Evolutionary conservation across 2,888 invertebrate genomes (phyloP).

Genomic region (Tenthredo mesomela): DNA sequence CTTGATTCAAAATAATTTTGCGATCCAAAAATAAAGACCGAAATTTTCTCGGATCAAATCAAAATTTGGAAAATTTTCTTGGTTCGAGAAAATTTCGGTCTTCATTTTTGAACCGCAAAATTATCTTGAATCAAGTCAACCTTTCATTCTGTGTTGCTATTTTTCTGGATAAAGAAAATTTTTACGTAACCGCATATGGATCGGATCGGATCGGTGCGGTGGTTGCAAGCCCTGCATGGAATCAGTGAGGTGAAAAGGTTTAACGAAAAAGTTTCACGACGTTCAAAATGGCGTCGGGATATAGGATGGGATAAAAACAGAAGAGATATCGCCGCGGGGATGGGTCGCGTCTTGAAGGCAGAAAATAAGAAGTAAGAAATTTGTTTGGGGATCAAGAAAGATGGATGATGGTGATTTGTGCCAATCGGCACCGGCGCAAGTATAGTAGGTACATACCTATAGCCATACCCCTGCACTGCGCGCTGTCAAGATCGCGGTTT

Average conservation of each 20-base stretch:
- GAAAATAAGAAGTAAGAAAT: constrained; percentile 46
- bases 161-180: neutral
- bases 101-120: too few relatives aligned
- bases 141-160: neutral
- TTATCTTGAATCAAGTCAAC: too few relatives aligned
- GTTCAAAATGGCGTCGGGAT: constrained; percentile 33
- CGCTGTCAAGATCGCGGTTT: neutral
- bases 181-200: neutral
- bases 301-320: constrained; percentile 34
- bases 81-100: too few relatives aligned
- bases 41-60: too few relatives aligned
- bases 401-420: constrained; percentile 44
- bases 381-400: constrained; percentile 48
- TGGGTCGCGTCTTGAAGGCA: constrained; percentile 11
- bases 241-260: constrained; percentile 37
- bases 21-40: too few relatives aligned
- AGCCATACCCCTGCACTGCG: too few relatives aligned
- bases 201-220: neutral
- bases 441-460: neutral
- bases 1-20: too few relatives aligned
- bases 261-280: constrained; percentile 27
- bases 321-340: constrained; percentile 22
- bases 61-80: too few relatives aligned
- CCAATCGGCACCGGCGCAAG: constrained; percentile 38
- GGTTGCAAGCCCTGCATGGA: neutral